These are phyloP conservation scores for Boloria selene DNA, from an alignment of 2,888 invertebrate genomes.

Conservation along the genomic window DNA sequence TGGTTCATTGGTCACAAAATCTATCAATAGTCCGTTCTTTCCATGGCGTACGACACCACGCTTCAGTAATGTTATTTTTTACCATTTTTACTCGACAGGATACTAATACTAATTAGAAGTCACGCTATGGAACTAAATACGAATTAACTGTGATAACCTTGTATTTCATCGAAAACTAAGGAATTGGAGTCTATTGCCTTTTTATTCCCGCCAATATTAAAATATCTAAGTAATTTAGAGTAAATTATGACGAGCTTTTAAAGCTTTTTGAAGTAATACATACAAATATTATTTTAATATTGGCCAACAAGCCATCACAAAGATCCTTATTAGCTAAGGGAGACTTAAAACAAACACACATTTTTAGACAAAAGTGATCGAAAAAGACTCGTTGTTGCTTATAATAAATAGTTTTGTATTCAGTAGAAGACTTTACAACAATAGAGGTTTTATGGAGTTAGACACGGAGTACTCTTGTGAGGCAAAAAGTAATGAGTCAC, in stretches of 20 bases:
- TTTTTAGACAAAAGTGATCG: neutral
- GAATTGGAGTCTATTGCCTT: neutral
- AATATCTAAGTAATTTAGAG: too few species aligned
- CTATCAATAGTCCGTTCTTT: slow-evolving; percentile 48
- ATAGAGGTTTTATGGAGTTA: slow-evolving; percentile 65
- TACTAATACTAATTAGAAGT: slow-evolving; percentile 30
- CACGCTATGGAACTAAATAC: slow-evolving; percentile 25
- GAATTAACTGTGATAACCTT: slow-evolving; percentile 7
- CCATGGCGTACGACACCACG: slow-evolving; percentile 56
- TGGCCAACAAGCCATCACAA: neutral
- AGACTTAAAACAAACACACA: neutral
- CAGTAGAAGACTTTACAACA: slow-evolving; percentile 49
- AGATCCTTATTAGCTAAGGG: neutral
- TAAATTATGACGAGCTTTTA: too few species aligned
- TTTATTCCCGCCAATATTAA: too few species aligned
- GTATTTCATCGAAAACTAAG: neutral
- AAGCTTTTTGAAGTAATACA: neutral
- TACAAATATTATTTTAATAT: slow-evolving; percentile 1
- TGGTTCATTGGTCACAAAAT: slow-evolving; percentile 62
- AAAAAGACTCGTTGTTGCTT: slow-evolving; percentile 3
- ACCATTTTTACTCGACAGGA: slow-evolving; percentile 24
- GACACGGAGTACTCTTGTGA: slow-evolving; percentile 59
- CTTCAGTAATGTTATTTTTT: slow-evolving; percentile 49
- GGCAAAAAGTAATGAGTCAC: slow-evolving; percentile 62
- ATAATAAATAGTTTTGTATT: slow-evolving; percentile 9